phyloP scores from a whole-genome alignment of 2,797 vertebrate species.

The Malurus splendens region DNA sequence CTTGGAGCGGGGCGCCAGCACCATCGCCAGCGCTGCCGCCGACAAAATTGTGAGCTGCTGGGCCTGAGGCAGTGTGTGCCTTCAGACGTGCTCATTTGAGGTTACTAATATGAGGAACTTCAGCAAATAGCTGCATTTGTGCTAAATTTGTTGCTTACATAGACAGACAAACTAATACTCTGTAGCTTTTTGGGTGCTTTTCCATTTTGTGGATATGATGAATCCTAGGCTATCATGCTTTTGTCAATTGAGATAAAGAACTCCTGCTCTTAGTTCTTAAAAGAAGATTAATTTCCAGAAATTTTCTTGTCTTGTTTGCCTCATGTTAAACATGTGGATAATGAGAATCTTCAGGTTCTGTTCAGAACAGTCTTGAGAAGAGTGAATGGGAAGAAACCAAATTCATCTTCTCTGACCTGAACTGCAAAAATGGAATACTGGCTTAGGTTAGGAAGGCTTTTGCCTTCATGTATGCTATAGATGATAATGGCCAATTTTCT shows the following conservation, averaged over 20 bases:
- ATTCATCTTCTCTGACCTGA: neutral
- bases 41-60: slow-evolving; percentile 90
- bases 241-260: neutral
- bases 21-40: slow-evolving; percentile 84
- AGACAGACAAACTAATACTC: neutral
- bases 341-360: neutral
- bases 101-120: neutral
- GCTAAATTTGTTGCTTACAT: rapidly evolving
- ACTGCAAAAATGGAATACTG: neutral
- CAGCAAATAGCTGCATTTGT: neutral
- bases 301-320: neutral
- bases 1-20: slow-evolving; percentile 84
- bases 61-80: neutral
- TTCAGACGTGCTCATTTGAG: neutral
- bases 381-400: neutral
- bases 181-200: neutral
- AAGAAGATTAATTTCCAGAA: neutral
- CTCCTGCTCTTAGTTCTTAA: neutral
- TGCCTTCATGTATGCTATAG: neutral
- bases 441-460: neutral
- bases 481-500: neutral
- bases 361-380: neutral
- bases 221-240: neutral
- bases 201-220: rapidly evolving
- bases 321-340: neutral